Percentiles rank a stretch among this genome's conserved stretches.
Evolutionary conservation across 2,113 vertebrate genomes (phyloP).

Genomic region (Pluvianellus socialis): DNA sequence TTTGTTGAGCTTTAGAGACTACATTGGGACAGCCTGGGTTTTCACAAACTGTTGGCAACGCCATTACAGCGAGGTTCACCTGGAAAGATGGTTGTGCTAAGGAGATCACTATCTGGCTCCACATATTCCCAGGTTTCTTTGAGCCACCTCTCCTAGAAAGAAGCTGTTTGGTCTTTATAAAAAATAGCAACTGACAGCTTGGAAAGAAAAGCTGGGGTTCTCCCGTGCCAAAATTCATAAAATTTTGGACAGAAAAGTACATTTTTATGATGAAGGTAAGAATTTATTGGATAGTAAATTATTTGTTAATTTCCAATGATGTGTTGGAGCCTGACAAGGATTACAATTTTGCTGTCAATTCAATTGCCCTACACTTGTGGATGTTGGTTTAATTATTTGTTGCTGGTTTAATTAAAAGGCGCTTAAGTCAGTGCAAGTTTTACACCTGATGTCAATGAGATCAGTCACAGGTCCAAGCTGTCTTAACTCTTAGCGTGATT

Average conservation of each 20-base stretch:
- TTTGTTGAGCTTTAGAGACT: not conserved
- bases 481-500: not conserved
- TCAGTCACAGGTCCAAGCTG: not conserved
- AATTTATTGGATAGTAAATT: not conserved
- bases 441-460: not conserved
- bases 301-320: not conserved
- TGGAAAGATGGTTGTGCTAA: not conserved
- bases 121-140: not conserved
- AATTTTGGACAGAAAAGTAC: not conserved
- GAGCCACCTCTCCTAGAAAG: not conserved
- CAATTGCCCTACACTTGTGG: not conserved
- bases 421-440: slow-evolving; percentile 14
- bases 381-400: slow-evolving; percentile 43
- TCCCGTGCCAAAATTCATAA: not conserved
- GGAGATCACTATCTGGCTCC: not conserved
- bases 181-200: not conserved
- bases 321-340: not conserved
- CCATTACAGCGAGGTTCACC: not conserved
- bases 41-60: not conserved
- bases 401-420: slow-evolving; percentile 1
- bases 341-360: slow-evolving; percentile 31
- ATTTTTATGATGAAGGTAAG: slow-evolving; percentile 10
- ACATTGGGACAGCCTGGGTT: not conserved
- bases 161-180: not conserved
- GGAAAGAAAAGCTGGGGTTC: slow-evolving; percentile 10